These are phyloP conservation scores for Planococcus citri DNA, from an alignment of 1,140 invertebrate genomes.

Conservation along the genomic window DNA sequence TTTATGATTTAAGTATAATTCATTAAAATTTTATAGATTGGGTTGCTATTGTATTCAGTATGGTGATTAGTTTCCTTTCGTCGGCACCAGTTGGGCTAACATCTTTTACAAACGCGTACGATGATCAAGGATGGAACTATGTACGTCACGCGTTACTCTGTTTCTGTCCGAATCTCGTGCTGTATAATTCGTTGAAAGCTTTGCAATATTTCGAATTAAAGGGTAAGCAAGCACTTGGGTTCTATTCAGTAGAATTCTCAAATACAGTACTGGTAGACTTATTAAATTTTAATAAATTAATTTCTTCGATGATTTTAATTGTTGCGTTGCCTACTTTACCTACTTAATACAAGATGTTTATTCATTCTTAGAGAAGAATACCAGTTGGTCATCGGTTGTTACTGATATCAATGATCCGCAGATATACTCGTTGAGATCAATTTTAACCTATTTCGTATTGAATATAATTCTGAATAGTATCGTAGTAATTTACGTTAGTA, in stretches of 20 bases:
- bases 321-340: no score
- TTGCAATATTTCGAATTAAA: neutral
- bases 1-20: no score
- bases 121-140: neutral
- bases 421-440: slow-evolving; percentile 19
- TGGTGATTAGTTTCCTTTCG: neutral
- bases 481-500: slow-evolving; percentile 25
- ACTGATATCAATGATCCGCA: slow-evolving; percentile 11
- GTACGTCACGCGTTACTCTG: neutral
- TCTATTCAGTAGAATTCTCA: no score
- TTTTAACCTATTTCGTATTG: slow-evolving; percentile 23
- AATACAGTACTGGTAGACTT: no score
- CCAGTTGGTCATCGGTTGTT: neutral
- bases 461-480: slow-evolving; percentile 23
- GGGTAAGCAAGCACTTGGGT: no score
- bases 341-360: neutral
- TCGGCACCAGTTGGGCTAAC: neutral
- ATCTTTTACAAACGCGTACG: neutral
- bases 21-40: neutral
- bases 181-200: neutral
- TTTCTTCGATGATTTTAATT: no score
- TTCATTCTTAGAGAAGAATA: neutral
- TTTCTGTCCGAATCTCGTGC: neutral
- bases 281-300: no score
- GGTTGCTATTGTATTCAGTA: neutral